Base-by-base conservation (phyloP, 2,797 vertebrate genomes). In the Darevskia mixta region DNA sequence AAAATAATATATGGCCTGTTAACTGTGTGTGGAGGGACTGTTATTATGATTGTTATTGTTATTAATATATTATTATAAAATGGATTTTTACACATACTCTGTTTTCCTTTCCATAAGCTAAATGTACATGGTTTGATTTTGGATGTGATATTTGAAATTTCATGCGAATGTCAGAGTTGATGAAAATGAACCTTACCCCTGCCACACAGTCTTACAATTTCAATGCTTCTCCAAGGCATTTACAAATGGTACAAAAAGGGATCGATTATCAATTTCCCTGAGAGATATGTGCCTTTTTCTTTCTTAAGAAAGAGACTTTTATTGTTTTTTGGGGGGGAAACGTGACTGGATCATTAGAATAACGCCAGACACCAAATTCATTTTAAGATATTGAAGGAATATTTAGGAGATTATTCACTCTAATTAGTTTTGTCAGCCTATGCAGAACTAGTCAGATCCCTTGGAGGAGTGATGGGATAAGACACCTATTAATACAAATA, bases 381-480 rank as follows among this genome's bases (percentile, higher is more conserved):
- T 81, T 43, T 78, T 10, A 78, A 94, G 90, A 83, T 0, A 86
- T 2, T 85, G 89, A 87, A 1, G 85, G 55, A 67, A 0, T 0
- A 61, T 38, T 64, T 15, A 83, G 55, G 13, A 25, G 81, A 2
- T 23, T 83, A 83, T 76, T 89, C 71, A 88, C 67, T 35, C 85
- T 35, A 1, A 0, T 27, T 92, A 86, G n/a, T 75, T 76, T 88
- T 88, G 89, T 79, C 38, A 86, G 41, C 58, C 91, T 83, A 11
- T 55, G 89, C 18, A 90, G 43, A 20, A 83, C 3, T 89, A 92
- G 41, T 5, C 88, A 90, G 81, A 72, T 67, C n/a, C 91, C 85
- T 86, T 10, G 29, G 87, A 93, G 29, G 13, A 2, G 8, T 18
- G 20, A 43, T 64, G 13, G 55, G 90, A 78, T 86, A 27, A 45